phyloP scores from a whole-genome alignment of 2,113 vertebrate genomes.

The Cygnus buccinator region DNA sequence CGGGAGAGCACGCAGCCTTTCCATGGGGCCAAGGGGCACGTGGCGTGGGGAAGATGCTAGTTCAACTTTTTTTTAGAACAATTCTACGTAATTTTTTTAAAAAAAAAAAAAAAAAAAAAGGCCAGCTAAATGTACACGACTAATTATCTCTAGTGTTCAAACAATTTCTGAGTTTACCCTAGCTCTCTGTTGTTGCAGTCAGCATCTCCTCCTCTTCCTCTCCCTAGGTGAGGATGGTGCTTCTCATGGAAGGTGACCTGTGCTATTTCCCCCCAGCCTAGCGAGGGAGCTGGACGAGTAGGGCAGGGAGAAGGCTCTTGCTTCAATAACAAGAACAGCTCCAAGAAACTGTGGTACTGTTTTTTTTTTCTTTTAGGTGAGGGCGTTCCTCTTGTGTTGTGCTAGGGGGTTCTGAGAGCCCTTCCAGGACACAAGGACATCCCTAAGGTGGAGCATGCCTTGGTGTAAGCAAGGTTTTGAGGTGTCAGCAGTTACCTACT shows the following conservation, averaged over 20 bases:
- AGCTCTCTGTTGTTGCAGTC: no score
- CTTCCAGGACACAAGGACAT: neutral
- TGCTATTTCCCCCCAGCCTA: neutral
- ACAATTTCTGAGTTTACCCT: neutral
- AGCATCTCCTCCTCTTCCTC: neutral
- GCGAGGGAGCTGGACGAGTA: neutral
- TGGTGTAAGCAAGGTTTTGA: fast-evolving
- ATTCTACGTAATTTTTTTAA: neutral
- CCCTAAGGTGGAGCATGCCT: neutral
- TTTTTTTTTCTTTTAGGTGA: neutral
- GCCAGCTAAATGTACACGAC: neutral
- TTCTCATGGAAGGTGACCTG: neutral
- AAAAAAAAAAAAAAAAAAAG: constrained; percentile 15
- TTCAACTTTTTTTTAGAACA: neutral
- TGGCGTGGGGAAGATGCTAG: neutral
- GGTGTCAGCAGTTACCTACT: neutral
- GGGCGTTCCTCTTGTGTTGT: fast-evolving
- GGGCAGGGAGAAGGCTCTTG: neutral
- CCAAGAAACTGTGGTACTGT: neutral
- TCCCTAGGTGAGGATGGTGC: neutral
- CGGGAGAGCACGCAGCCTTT: neutral
- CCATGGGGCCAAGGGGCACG: neutral
- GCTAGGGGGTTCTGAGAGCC: neutral
- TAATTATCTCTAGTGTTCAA: neutral
- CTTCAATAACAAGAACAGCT: neutral